phyloP scores from a whole-genome alignment of 2,888 invertebrate species.

The Oeneis ivallda region DNA sequence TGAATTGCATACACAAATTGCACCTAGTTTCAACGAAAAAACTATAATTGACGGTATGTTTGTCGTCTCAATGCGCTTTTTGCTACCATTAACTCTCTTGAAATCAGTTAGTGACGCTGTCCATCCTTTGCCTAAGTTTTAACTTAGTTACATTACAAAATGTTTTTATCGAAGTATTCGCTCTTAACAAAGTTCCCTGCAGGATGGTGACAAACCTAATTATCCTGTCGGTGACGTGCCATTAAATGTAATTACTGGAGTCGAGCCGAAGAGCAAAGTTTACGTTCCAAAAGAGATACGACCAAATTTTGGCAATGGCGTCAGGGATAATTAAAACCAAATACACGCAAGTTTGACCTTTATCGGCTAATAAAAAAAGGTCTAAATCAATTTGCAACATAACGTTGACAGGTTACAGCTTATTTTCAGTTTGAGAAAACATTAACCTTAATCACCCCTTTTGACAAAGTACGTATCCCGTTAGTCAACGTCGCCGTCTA shows the following conservation, averaged over 20 bases:
- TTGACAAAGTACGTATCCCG: conserved; percentile 41
- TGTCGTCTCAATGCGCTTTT: no score
- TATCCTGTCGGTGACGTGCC: conserved; percentile 11
- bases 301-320: conserved; percentile 26
- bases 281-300: conserved; percentile 27
- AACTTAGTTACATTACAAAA: not conserved
- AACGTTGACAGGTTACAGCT: conserved; percentile 52
- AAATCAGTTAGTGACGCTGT: not conserved
- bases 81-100: no score
- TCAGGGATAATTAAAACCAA: conserved; percentile 25
- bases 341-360: conserved; percentile 18
- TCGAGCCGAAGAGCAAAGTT: conserved; percentile 28
- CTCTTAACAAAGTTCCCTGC: conserved; percentile 10
- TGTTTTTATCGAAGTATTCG: not conserved
- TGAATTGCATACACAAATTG: no score
- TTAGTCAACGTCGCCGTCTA: conserved; percentile 43
- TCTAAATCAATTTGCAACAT: conserved; percentile 20
- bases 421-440: conserved; percentile 46
- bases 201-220: conserved; percentile 16
- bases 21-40: no score
- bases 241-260: conserved; percentile 28
- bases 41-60: no score
- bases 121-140: not conserved
- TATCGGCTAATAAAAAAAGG: not conserved
- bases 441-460: conserved; percentile 49